Evolutionary conservation across 2,888 invertebrate species (phyloP).

Genomic region (Nemoura dubitans): DNA sequence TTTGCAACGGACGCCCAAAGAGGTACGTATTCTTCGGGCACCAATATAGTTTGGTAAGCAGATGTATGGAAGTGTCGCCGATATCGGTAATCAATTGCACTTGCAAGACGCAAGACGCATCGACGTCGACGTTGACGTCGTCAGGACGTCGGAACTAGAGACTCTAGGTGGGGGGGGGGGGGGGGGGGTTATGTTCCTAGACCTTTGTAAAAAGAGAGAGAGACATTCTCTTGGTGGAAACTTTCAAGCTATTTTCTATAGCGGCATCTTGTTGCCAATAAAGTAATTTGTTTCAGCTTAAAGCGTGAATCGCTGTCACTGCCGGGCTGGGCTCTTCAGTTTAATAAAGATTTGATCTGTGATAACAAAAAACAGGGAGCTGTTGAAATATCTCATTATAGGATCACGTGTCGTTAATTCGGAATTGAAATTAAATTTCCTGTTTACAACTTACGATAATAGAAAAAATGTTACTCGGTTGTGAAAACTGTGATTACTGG

Average conservation of each 20-base stretch:
- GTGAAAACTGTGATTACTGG: too few relatives aligned
- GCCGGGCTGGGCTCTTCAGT: too few relatives aligned
- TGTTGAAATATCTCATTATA: too few relatives aligned
- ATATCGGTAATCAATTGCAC: slow-evolving; percentile 23
- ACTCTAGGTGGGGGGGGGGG: neutral
- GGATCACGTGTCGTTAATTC: too few relatives aligned
- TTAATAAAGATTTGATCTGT: too few relatives aligned
- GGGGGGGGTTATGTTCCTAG: too few relatives aligned
- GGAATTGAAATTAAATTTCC: too few relatives aligned
- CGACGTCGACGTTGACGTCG: neutral
- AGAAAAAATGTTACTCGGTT: too few relatives aligned
- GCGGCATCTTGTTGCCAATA: neutral
- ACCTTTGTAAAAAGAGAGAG: too few relatives aligned
- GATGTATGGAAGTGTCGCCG: slow-evolving; percentile 17
- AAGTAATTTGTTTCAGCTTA: neutral
- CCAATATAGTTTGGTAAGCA: slow-evolving; percentile 3
- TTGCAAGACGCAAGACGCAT: slow-evolving; percentile 3
- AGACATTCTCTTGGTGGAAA: neutral
- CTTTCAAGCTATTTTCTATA: neutral
- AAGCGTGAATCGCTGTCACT: too few relatives aligned
- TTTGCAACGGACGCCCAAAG: neutral
- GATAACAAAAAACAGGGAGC: too few relatives aligned
- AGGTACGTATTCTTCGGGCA: neutral
- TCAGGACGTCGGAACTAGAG: neutral
- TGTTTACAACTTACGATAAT: too few relatives aligned